Evolutionary conservation across 1,140 invertebrate genomes (phyloP).

Genomic region (Meteorus sp.): DNA sequence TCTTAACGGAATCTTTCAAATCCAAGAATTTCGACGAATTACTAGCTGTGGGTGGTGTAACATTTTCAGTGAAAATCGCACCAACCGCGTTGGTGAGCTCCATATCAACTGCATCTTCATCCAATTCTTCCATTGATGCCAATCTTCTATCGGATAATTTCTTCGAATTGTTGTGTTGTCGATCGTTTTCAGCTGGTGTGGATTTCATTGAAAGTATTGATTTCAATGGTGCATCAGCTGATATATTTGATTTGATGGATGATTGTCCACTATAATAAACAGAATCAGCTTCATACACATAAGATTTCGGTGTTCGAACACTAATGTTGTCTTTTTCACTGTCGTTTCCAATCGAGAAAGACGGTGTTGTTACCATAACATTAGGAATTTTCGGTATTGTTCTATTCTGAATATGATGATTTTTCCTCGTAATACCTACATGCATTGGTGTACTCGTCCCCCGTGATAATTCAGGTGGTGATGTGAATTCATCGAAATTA

Average conservation of each 20-base stretch:
- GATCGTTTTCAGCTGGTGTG: not conserved
- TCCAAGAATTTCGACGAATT: conserved; percentile 1
- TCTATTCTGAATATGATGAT: conserved; percentile 16
- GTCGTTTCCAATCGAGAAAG: too few relatives aligned
- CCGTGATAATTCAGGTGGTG: conserved; percentile 34
- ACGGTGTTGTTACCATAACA: too few relatives aligned
- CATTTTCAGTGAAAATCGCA: not conserved
- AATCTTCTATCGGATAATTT: conserved; percentile 23
- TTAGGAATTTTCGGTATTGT: too few relatives aligned
- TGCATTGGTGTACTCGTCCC: conserved; percentile 44
- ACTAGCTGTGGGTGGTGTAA: too few relatives aligned
- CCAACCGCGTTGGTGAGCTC: conserved; percentile 25
- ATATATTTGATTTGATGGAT: not conserved
- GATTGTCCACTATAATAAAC: too few relatives aligned
- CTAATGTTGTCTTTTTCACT: too few relatives aligned
- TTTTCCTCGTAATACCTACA: conserved; percentile 7
- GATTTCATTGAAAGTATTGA: conserved; percentile 21
- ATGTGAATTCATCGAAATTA: conserved; percentile 29
- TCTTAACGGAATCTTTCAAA: conserved; percentile 30
- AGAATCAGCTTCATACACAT: too few relatives aligned
- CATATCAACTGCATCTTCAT: conserved; percentile 27
- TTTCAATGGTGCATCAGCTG: conserved; percentile 16
- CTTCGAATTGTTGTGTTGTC: not conserved
- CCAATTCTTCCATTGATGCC: conserved; percentile 25
- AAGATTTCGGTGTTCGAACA: too few relatives aligned